phyloP scores from a whole-genome alignment of 2,888 invertebrate species.

The Ichneumon xanthorius region DNA sequence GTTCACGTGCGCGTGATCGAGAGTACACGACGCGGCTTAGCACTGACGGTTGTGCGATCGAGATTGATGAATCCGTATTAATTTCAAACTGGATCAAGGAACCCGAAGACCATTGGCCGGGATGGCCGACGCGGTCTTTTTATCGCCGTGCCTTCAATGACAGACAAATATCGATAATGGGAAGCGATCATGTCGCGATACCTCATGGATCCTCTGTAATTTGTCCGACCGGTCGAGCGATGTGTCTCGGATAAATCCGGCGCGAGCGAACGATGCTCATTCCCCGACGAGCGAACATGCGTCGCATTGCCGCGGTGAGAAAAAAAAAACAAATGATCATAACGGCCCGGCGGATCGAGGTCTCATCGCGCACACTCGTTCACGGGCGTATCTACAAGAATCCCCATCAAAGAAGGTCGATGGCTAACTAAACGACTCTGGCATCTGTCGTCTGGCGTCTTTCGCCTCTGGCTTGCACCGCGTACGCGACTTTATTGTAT shows the following conservation, averaged over 20 bases:
- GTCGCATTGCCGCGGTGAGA: constrained; percentile 28
- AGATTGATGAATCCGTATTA: constrained; percentile 50
- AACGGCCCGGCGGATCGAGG: constrained; percentile 35
- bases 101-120: background rate
- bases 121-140: background rate
- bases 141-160: constrained; percentile 45
- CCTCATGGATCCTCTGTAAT: constrained; percentile 48
- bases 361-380: constrained; percentile 24
- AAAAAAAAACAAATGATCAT: constrained; percentile 23
- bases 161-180: constrained; percentile 63
- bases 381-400: constrained; percentile 20
- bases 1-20: background rate
- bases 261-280: constrained; percentile 5
- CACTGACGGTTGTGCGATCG: background rate
- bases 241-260: constrained; percentile 21
- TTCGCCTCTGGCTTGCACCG: background rate
- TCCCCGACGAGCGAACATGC: constrained; percentile 30
- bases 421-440: constrained; percentile 51
- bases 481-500: constrained; percentile 28
- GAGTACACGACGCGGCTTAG: background rate
- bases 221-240: constrained; percentile 58
- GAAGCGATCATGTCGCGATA: constrained; percentile 48
- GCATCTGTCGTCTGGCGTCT: constrained; percentile 52
- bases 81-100: constrained; percentile 49
- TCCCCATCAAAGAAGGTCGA: constrained; percentile 29